Evolutionary conservation across 2,797 vertebrate genomes (phyloP).

Genomic region (Pipistrellus pygmaeus): DNA sequence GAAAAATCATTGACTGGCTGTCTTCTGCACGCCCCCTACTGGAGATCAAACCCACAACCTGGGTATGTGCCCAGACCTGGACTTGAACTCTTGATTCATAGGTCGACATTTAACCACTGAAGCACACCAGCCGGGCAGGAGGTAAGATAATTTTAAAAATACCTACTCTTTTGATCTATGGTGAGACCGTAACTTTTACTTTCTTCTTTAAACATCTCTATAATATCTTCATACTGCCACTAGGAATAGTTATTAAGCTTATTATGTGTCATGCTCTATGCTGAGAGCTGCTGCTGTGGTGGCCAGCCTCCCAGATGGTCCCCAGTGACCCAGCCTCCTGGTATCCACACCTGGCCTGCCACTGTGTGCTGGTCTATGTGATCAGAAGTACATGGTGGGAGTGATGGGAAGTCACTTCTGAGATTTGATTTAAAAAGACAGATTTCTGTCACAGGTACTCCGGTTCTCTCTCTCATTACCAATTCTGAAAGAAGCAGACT

Average conservation of each 20-base stretch:
- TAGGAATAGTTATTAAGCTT: not conserved
- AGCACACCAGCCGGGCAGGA: too few relatives aligned
- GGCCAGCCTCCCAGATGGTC: not conserved
- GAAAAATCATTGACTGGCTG: too few relatives aligned
- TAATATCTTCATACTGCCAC: not conserved
- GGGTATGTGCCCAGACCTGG: too few relatives aligned
- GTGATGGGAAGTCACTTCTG: not conserved
- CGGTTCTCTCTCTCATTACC: not conserved
- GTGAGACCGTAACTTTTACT: not conserved
- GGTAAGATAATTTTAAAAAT: slow-evolving; percentile 35
- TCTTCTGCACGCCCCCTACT: too few relatives aligned
- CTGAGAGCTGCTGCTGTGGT: not conserved
- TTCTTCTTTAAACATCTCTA: slow-evolving; percentile 22
- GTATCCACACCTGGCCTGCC: not conserved
- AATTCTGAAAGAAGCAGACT: not conserved
- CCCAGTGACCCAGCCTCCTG: not conserved
- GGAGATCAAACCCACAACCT: too few relatives aligned
- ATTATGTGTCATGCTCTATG: not conserved
- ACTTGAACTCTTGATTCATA: too few relatives aligned
- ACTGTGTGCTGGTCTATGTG: not conserved
- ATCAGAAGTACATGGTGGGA: not conserved
- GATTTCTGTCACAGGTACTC: not conserved
- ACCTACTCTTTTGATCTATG: not conserved
- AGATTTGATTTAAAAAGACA: not conserved
- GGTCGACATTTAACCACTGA: too few relatives aligned